A percentile compares a stretch with the other conserved stretches of the same genome.
These are phyloP conservation scores for Ctenoplectra terminalis DNA, from an alignment of 1,140 invertebrate genomes.

Conservation along the genomic window DNA sequence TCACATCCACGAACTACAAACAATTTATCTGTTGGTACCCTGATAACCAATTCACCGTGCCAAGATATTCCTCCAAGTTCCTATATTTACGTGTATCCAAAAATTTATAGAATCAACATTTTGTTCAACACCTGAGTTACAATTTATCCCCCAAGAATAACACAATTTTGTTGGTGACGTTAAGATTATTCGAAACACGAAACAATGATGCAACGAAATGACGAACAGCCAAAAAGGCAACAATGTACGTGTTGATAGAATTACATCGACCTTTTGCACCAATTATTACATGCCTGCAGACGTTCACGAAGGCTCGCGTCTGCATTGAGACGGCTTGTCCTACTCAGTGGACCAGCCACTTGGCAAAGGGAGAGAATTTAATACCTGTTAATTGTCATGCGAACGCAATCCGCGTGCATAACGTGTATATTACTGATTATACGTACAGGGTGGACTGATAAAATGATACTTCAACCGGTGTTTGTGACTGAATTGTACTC, in stretches of 20 bases:
- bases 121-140: not conserved
- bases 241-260: not conserved
- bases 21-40: not conserved
- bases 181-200: not conserved
- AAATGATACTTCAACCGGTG: too few species aligned
- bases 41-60: constrained; percentile 16
- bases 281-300: constrained; percentile 1
- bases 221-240: not conserved
- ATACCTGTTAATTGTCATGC: constrained; percentile 63
- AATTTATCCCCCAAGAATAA: not conserved
- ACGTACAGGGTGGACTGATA: too few species aligned
- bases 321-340: constrained; percentile 51
- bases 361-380: constrained; percentile 59
- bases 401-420: constrained; percentile 33
- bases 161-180: not conserved
- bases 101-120: constrained; percentile 15
- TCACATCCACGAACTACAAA: not conserved
- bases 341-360: constrained; percentile 49
- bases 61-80: not conserved
- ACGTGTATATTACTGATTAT: constrained; percentile 14
- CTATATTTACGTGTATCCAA: constrained; percentile 13
- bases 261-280: not conserved
- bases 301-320: constrained; percentile 19
- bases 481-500: too few species aligned
- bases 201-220: not conserved